Evolutionary conservation across 2,113 vertebrate species (phyloP).

Genomic region (Otis tarda): DNA sequence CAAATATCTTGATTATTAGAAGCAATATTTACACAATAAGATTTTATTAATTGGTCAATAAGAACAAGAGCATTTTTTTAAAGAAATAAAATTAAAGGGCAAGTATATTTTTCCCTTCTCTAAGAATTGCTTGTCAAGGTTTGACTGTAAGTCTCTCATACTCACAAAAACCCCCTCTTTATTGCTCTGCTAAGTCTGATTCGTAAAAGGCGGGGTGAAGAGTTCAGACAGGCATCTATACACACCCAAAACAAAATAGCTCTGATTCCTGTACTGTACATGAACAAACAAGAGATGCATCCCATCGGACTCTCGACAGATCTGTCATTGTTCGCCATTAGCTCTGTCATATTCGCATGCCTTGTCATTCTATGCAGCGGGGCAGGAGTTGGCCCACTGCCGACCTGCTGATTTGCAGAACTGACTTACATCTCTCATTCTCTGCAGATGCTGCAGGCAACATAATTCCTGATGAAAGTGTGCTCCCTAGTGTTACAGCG

Average conservation of each 20-base stretch:
- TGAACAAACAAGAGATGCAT: conserved; percentile 51
- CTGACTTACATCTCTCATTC: neutral
- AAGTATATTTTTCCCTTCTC: neutral
- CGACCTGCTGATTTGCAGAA: conserved; percentile 23
- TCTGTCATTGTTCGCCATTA: conserved; percentile 74
- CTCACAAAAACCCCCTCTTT: neutral
- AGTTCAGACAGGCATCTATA: conserved; percentile 70
- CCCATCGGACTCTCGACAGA: conserved; percentile 58
- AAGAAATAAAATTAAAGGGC: neutral
- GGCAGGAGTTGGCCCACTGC: conserved; percentile 44
- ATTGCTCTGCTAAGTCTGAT: conserved; percentile 58
- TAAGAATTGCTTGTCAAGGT: neutral
- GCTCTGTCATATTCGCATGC: conserved; percentile 64
- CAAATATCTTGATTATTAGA: neutral
- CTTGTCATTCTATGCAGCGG: conserved; percentile 59
- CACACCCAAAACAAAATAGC: conserved; percentile 63
- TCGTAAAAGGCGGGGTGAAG: conserved; percentile 65
- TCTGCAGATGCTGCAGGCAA: neutral
- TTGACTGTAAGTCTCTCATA: conserved; percentile 21
- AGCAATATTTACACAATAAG: neutral
- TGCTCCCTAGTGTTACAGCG: conserved; percentile 78
- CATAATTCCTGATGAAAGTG: conserved; percentile 76
- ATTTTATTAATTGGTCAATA: neutral
- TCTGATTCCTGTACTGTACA: conserved; percentile 36
- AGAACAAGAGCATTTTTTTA: neutral